Percentiles rank a stretch among this genome's conserved stretches.
Evolutionary conservation across 2,888 invertebrate genomes (phyloP).

Genomic region (Platycheirus albimanus): DNA sequence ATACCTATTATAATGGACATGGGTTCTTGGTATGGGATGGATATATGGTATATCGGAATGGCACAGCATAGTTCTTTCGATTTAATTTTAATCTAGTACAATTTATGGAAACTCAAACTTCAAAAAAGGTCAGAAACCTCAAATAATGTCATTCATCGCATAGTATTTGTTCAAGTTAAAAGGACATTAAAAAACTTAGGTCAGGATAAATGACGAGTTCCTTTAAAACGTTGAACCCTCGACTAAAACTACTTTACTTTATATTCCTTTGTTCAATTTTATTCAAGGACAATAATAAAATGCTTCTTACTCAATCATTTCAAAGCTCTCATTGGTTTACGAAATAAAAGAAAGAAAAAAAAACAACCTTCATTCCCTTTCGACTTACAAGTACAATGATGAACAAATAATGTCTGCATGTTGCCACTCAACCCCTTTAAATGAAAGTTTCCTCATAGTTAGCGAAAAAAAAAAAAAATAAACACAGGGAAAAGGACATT

Average conservation of each 20-base stretch:
- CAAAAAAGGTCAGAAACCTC: neutral
- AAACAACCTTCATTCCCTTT: slow-evolving; percentile 3
- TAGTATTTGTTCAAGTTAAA: neutral
- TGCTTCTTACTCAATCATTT: neutral
- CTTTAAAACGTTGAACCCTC: neutral
- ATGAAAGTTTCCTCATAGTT: neutral
- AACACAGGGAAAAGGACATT: neutral
- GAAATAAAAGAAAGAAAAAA: neutral
- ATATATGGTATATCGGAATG: no score
- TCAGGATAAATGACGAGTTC: neutral
- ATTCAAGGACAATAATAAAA: slow-evolving; percentile 23
- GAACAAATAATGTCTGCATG: slow-evolving; percentile 20
- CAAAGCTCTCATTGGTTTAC: neutral
- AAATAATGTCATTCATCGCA: neutral
- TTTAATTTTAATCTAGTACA: no score
- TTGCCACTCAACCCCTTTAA: slow-evolving; percentile 19
- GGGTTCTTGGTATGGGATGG: no score
- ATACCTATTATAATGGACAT: no score
- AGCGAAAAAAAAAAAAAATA: neutral
- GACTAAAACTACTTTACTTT: neutral
- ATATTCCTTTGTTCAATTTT: slow-evolving; percentile 1
- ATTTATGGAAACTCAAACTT: no score
- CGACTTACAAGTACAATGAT: slow-evolving; percentile 1
- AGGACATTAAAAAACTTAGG: neutral
- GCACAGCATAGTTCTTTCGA: no score